These are phyloP conservation scores for Zonitis immaculata DNA, from an alignment of 2,888 invertebrate species.

Conservation along the genomic window DNA sequence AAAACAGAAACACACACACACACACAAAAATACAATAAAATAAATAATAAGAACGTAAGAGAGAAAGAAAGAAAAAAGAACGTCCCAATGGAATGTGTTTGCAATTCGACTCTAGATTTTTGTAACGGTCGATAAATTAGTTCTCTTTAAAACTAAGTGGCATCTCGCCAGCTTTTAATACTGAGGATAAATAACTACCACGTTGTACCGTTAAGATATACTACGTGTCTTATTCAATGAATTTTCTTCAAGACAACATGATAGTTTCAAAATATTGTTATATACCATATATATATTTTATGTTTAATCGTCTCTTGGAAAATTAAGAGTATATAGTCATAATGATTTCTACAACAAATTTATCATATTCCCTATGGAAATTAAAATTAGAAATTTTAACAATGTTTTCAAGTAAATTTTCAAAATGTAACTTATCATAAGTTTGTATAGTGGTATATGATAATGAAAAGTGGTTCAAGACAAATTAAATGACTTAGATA, in stretches of 20 bases:
- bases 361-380: not conserved
- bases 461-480: constrained; percentile 26
- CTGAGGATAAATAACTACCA: constrained; percentile 31
- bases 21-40: too few species aligned
- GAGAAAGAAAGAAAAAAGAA: constrained; percentile 14
- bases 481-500: constrained; percentile 40
- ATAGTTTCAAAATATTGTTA: constrained; percentile 33
- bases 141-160: constrained; percentile 32
- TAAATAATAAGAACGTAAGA: too few species aligned
- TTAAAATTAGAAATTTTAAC: not conserved
- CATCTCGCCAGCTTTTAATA: constrained; percentile 33
- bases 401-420: not conserved
- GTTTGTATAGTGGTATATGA: not conserved
- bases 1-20: too few species aligned
- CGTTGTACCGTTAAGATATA: constrained; percentile 30
- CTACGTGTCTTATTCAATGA: constrained; percentile 34
- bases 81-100: constrained; percentile 30
- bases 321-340: too few species aligned
- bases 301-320: not conserved
- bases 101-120: constrained; percentile 32
- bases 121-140: constrained; percentile 41
- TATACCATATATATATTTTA: too few species aligned
- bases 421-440: too few species aligned
- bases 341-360: not conserved
- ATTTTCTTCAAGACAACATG: constrained; percentile 28